A percentile compares a stretch with the other conserved stretches of the same genome.
Evolutionary conservation across 2,888 invertebrate genomes (phyloP).

Genomic region (Copidosoma aretas): DNA sequence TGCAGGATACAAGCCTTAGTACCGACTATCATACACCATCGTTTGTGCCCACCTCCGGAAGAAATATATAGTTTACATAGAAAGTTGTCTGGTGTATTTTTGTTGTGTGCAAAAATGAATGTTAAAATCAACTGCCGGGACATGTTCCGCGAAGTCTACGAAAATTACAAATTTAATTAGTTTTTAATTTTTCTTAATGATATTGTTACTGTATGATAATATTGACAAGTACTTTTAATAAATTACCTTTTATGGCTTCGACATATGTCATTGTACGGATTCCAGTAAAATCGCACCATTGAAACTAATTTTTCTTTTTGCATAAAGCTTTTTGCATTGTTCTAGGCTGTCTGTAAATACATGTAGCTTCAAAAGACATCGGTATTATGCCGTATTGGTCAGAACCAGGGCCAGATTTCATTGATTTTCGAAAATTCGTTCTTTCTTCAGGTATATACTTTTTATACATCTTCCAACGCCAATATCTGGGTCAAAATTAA

Average conservation of each 20-base stretch:
- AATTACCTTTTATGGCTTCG: conserved; percentile 29
- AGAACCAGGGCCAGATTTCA: conserved; percentile 38
- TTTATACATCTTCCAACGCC: conserved; percentile 42
- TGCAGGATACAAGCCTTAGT: conserved; percentile 79
- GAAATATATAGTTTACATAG: conserved; percentile 98
- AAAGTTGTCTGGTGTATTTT: conserved; percentile 93
- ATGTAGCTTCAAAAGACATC: conserved; percentile 33
- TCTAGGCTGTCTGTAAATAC: conserved; percentile 12
- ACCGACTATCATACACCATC: conserved; percentile 91
- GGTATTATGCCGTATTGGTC: conserved; percentile 35
- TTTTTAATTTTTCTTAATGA: conserved; percentile 1
- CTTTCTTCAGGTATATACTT: conserved; percentile 38
- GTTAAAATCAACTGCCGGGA: conserved; percentile 81
- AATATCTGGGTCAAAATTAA: conserved; percentile 32
- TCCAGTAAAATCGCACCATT: too few species aligned
- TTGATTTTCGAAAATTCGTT: conserved; percentile 37
- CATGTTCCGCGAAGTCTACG: conserved; percentile 83
- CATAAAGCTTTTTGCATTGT: neutral
- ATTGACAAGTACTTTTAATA: conserved; percentile 26
- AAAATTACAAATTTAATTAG: conserved; percentile 68
- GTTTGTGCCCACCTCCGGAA: conserved; percentile 96
- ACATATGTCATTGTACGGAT: conserved; percentile 2
- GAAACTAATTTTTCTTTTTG: neutral
- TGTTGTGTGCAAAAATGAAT: conserved; percentile 87
- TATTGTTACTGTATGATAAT: conserved; percentile 21